phyloP scores from a whole-genome alignment of 2,113 vertebrate species.

The Ammodytes marinus region DNA sequence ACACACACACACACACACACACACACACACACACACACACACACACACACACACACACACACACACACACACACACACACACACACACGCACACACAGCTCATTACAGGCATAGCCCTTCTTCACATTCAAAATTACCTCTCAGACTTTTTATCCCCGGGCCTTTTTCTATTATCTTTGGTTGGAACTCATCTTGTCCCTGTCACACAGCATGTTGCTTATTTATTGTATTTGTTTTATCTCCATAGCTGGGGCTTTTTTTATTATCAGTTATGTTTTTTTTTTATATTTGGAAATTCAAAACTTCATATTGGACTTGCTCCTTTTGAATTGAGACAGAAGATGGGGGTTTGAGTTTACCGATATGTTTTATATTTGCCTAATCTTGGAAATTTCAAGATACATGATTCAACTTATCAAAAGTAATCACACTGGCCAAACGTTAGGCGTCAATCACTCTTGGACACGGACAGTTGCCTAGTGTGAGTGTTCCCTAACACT shows the following conservation, averaged over 20 bases:
- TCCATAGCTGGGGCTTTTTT: constrained; percentile 10
- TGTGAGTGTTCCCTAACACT: no score
- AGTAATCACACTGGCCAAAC: no score
- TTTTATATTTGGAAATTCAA: constrained; percentile 5
- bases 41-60: no score
- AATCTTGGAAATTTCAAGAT: neutral
- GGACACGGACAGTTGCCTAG: no score
- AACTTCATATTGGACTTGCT: neutral
- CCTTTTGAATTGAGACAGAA: constrained; percentile 7
- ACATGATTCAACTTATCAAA: neutral
- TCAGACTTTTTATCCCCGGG: constrained; percentile 27
- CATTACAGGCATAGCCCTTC: neutral
- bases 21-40: no score
- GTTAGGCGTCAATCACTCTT: no score
- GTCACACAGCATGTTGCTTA: constrained; percentile 27
- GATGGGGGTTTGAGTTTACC: neutral
- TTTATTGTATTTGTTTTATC: constrained; percentile 42
- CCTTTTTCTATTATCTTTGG: constrained; percentile 26
- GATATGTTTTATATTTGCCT: neutral
- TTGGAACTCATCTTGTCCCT: constrained; percentile 40
- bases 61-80: neutral
- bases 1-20: no score
- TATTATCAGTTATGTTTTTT: neutral
- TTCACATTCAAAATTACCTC: constrained; percentile 37
- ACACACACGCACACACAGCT: neutral